phyloP scores from a whole-genome alignment of 2,888 invertebrate genomes.

The Serrognathus titanus region DNA sequence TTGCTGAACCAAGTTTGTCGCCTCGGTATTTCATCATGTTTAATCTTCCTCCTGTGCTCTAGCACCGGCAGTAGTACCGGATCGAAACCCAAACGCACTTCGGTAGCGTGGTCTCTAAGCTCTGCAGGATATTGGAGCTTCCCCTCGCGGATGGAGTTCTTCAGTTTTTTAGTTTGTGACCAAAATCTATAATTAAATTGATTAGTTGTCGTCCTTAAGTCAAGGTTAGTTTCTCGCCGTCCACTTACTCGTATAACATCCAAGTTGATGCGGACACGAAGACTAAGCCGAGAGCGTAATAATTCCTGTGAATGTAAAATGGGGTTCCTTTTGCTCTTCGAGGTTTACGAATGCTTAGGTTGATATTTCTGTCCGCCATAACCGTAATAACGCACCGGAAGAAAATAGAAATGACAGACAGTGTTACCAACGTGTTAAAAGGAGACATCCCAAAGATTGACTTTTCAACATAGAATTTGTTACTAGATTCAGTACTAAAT shows the following conservation, averaged over 20 bases:
- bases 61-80: conserved; percentile 23
- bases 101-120: conserved; percentile 23
- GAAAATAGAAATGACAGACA: no score
- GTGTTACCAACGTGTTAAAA: no score
- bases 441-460: no score
- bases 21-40: conserved; percentile 32
- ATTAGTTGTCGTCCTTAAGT: no score
- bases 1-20: conserved; percentile 28
- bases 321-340: conserved; percentile 65
- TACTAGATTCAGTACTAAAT: no score
- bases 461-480: no score
- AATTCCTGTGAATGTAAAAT: conserved; percentile 56
- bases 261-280: conserved; percentile 48
- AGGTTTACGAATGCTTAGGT: conserved; percentile 55
- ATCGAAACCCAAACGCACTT: conserved; percentile 13
- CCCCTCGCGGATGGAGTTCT: conserved; percentile 26
- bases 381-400: conserved; percentile 6
- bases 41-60: conserved; percentile 28
- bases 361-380: conserved; percentile 43
- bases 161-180: conserved; percentile 32
- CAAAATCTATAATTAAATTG: conserved; percentile 31
- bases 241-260: conserved; percentile 53
- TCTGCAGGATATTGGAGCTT: conserved; percentile 34
- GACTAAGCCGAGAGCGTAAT: conserved; percentile 51
- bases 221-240: neutral